These are phyloP conservation scores for Hemichromis elongatus DNA, from an alignment of 2,113 vertebrate species.

Conservation along the genomic window DNA sequence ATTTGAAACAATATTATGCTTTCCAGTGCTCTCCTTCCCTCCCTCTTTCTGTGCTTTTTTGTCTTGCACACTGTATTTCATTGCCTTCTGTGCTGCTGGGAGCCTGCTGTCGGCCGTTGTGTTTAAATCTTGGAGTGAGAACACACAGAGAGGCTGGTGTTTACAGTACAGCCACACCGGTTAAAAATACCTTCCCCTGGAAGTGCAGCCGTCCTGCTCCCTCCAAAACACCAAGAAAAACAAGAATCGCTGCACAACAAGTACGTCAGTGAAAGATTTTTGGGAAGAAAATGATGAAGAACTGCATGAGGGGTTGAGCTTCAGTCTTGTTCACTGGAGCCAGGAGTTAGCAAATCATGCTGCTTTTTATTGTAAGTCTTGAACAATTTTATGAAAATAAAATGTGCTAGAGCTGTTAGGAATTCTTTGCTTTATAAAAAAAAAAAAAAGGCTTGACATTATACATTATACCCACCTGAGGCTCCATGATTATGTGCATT, in stretches of 20 bases:
- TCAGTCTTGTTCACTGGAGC: not conserved
- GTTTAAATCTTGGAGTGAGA: conserved; percentile 62
- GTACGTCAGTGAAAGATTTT: not conserved
- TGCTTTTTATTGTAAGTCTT: not conserved
- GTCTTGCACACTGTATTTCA: conserved; percentile 32
- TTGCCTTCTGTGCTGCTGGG: conserved; percentile 27
- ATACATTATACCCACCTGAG: not conserved
- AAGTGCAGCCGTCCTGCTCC: conserved; percentile 25
- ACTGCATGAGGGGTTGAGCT: rapidly evolving
- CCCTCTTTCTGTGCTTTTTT: not conserved
- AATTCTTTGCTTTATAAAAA: not conserved
- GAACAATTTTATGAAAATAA: not conserved
- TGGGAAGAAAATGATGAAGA: not conserved
- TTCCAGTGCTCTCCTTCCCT: not conserved
- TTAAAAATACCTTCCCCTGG: conserved; percentile 53
- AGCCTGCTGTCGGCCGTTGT: conserved; percentile 25
- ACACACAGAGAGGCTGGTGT: conserved; percentile 59
- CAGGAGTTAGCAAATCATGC: not conserved
- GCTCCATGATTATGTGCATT: not conserved
- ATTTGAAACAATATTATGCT: conserved; percentile 40
- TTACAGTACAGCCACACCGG: conserved; percentile 51
- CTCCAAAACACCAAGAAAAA: conserved; percentile 18
- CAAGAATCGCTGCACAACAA: not conserved
- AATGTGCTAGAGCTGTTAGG: not conserved
- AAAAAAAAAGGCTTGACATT: not conserved